These are phyloP conservation scores for Arion vulgaris DNA, from an alignment of 1,140 invertebrate genomes.

Conservation along the genomic window DNA sequence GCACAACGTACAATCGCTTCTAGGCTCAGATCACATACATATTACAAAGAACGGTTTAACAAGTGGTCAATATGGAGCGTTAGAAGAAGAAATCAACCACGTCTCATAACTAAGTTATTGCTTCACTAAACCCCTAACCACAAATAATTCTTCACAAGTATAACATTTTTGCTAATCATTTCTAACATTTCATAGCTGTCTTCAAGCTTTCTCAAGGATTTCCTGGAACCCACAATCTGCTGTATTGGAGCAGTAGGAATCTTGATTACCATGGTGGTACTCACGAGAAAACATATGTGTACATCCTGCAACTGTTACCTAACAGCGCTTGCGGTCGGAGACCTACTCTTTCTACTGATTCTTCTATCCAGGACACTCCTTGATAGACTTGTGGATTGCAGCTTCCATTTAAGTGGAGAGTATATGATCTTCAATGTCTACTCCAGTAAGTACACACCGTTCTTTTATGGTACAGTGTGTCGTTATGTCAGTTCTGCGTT, in stretches of 20 bases:
- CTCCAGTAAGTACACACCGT: neutral
- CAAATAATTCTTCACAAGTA: too few relatives aligned
- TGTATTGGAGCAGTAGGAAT: conserved; percentile 82
- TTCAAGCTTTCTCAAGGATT: neutral
- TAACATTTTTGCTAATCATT: too few relatives aligned
- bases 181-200: conserved; percentile 5
- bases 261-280: conserved; percentile 81
- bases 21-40: too few relatives aligned
- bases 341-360: conserved; percentile 81
- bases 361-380: conserved; percentile 51
- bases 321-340: conserved; percentile 82
- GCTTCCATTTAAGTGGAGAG: neutral
- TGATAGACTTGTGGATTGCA: conserved; percentile 29
- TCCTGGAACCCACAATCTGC: conserved; percentile 81
- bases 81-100: too few relatives aligned
- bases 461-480: too few relatives aligned
- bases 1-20: too few relatives aligned
- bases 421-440: conserved; percentile 13
- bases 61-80: too few relatives aligned
- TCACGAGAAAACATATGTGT: conserved; percentile 82
- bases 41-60: too few relatives aligned
- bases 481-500: too few relatives aligned
- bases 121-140: too few relatives aligned
- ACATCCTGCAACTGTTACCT: conserved; percentile 84
- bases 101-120: too few relatives aligned